Conservation (phyloP, 2,797 vertebrate species). For the Avahi laniger region DNA sequence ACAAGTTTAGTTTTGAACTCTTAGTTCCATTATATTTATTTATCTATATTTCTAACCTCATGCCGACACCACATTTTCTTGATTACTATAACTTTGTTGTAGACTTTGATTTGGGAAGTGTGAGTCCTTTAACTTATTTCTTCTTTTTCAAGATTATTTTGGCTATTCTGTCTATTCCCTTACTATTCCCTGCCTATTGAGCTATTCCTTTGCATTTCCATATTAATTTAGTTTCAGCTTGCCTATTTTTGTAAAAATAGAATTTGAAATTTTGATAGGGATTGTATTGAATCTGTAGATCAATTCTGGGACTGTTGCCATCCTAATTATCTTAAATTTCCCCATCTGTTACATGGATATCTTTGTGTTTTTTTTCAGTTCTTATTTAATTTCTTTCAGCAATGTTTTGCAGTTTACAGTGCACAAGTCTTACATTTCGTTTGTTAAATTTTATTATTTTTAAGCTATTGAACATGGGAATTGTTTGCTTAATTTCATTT, state of each 20-base stretch:
- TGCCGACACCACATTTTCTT: background rate
- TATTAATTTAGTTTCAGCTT: background rate
- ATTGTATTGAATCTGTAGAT: background rate
- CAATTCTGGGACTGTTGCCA: background rate
- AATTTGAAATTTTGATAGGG: background rate
- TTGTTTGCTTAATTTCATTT: background rate
- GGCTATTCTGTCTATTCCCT: background rate
- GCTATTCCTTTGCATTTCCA: background rate
- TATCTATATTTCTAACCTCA: background rate
- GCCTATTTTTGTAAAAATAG: background rate
- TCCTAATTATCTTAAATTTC: background rate
- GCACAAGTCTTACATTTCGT: background rate
- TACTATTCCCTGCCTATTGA: background rate
- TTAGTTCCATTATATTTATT: background rate
- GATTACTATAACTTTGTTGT: background rate
- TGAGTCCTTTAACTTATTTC: background rate
- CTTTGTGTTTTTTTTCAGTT: background rate
- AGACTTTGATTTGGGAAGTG: background rate
- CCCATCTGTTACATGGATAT: background rate
- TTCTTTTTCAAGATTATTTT: background rate
- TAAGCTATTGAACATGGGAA: background rate
- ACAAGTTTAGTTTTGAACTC: background rate
- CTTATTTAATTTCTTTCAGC: background rate
- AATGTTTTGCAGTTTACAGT: background rate
- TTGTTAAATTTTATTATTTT: background rate